These are phyloP conservation scores for Hypercompe scribonia DNA, from an alignment of 2,888 invertebrate species.

Conservation along the genomic window DNA sequence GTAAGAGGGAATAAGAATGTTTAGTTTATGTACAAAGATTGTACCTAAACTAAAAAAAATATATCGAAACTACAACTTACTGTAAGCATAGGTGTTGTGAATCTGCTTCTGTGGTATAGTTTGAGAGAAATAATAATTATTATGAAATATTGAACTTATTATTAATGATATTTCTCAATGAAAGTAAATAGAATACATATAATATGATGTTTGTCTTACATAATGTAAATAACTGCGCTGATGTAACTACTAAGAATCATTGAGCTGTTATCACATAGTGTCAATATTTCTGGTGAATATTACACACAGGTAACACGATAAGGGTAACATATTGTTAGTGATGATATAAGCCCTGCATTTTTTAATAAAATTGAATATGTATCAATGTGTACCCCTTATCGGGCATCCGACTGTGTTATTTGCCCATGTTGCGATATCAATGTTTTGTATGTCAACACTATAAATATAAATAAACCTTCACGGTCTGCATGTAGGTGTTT, in stretches of 20 bases:
- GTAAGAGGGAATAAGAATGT: not conserved
- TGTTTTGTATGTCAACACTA: slow-evolving; percentile 44
- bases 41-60: too few species aligned
- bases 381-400: slow-evolving; percentile 42
- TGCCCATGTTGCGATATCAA: slow-evolving; percentile 37
- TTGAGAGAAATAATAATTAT: not conserved
- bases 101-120: not conserved
- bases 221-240: not conserved
- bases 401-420: slow-evolving; percentile 39
- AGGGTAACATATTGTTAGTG: slow-evolving; percentile 17
- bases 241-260: slow-evolving; percentile 9
- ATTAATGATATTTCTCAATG: not conserved
- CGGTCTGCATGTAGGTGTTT: slow-evolving; percentile 56
- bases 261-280: slow-evolving; percentile 3
- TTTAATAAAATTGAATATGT: slow-evolving; percentile 43
- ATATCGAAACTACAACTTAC: too few species aligned
- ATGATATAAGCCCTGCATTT: slow-evolving; percentile 16
- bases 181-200: slow-evolving; percentile 11
- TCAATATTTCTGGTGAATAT: slow-evolving; percentile 12
- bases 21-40: not conserved
- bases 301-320: slow-evolving; percentile 15
- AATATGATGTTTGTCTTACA: not conserved
- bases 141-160: slow-evolving; percentile 2
- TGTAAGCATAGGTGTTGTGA: too few species aligned
- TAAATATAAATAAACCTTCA: slow-evolving; percentile 51